A percentile compares a stretch with the other conserved stretches of the same genome.
These are phyloP conservation scores for Drosophila kokeensis DNA, from an alignment of 2,888 invertebrate species.

Conservation along the genomic window DNA sequence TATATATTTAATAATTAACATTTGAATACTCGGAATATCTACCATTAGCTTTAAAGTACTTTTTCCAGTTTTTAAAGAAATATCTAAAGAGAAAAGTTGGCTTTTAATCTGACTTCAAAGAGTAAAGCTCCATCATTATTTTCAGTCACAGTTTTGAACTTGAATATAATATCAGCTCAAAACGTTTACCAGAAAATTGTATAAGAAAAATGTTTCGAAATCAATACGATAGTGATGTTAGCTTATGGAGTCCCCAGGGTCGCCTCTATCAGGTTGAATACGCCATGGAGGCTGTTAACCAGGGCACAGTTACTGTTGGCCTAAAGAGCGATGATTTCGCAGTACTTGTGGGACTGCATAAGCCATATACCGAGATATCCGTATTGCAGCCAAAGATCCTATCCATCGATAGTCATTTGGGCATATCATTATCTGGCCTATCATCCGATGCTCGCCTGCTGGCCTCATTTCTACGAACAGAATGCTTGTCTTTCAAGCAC, in stretches of 20 bases:
- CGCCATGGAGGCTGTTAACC: conserved; percentile 99
- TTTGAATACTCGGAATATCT: neutral
- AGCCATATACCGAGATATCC: conserved; percentile 98
- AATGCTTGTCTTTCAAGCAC: conserved; percentile 97
- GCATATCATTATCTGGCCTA: conserved; percentile 97
- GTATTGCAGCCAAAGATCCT: conserved; percentile 99
- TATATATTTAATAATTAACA: neutral
- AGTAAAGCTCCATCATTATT: neutral
- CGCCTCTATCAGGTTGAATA: conserved; percentile 98
- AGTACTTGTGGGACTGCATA: conserved; percentile 96
- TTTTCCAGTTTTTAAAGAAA: neutral
- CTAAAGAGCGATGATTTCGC: conserved; percentile 97
- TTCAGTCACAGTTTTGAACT: neutral
- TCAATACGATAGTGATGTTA: conserved; percentile 99
- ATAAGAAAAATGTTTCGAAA: conserved; percentile 91
- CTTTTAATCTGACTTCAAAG: neutral
- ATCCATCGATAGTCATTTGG: conserved; percentile 97
- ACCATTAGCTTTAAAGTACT: neutral
- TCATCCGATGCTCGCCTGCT: conserved; percentile 98
- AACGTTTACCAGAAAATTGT: neutral
- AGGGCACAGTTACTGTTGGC: conserved; percentile 89
- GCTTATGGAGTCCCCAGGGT: conserved; percentile 99
- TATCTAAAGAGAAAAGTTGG: neutral
- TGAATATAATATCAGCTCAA: neutral
- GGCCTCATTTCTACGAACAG: conserved; percentile 96